Percentiles rank a stretch among this genome's conserved stretches.
phyloP scores from a whole-genome alignment of 2,888 invertebrate species.

The Ferdinandea cuprea region DNA sequence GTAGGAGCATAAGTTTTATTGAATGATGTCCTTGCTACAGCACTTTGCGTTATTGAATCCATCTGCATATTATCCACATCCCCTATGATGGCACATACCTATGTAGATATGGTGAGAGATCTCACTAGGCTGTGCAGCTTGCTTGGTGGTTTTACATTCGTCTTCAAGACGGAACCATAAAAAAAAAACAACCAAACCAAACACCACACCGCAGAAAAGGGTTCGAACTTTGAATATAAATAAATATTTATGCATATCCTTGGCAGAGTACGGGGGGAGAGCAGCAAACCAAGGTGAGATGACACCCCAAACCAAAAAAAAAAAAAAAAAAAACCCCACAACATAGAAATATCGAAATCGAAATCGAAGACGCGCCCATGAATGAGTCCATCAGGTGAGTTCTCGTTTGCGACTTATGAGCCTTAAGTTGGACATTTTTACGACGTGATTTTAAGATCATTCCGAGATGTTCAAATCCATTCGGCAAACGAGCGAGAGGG shows the following conservation, averaged over 20 bases:
- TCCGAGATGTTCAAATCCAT: constrained; percentile 73
- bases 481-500: constrained; percentile 54
- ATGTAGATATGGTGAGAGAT: constrained; percentile 21
- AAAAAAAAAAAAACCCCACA: background rate
- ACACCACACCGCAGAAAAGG: constrained; percentile 42
- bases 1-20: constrained; percentile 76
- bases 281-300: constrained; percentile 24
- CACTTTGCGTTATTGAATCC: constrained; percentile 77
- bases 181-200: constrained; percentile 25
- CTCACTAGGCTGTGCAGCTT: constrained; percentile 39
- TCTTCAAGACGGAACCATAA: constrained; percentile 54
- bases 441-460: constrained; percentile 76
- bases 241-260: constrained; percentile 68
- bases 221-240: constrained; percentile 66
- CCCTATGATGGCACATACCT: constrained; percentile 5
- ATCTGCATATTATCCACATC: constrained; percentile 75
- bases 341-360: constrained; percentile 21
- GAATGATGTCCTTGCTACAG: constrained; percentile 76
- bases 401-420: constrained; percentile 70
- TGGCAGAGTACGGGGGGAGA: too few relatives aligned
- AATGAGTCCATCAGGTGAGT: constrained; percentile 68
- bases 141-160: constrained; percentile 42
- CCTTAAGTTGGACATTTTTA: constrained; percentile 75
- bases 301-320: constrained; percentile 4
- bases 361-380: constrained; percentile 15